Conservation (phyloP, 2,797 vertebrate species). For the Tokudaia tokunoshimensis region DNA sequence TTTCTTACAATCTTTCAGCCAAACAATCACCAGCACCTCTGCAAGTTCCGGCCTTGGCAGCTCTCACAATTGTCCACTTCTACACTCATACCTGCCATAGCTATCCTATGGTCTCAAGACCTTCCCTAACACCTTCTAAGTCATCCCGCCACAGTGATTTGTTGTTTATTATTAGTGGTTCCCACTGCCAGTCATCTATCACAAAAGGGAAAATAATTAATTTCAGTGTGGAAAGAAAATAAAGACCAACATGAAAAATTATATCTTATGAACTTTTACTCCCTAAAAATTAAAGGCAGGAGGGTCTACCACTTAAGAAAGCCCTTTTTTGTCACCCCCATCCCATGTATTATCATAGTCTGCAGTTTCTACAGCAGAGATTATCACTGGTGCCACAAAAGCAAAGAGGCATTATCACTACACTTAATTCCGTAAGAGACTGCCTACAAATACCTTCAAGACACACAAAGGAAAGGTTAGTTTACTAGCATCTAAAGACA, state of each 20-base stretch:
- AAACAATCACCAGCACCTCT: background rate
- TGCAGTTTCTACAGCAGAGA: background rate
- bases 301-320: background rate
- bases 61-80: background rate
- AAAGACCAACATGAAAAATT: conserved; percentile 23
- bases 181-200: background rate
- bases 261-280: conserved; percentile 45
- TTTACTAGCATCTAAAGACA: conserved; percentile 11
- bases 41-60: background rate
- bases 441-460: background rate
- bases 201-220: conserved; percentile 25
- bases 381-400: conserved; percentile 2
- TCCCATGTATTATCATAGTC: background rate
- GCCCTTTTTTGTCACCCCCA: background rate
- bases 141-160: background rate
- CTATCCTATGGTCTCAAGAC: background rate
- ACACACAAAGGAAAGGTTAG: background rate
- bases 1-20: background rate
- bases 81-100: background rate
- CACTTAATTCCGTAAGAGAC: conserved; percentile 3
- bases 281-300: conserved; percentile 28
- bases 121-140: background rate
- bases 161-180: background rate
- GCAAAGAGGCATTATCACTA: background rate
- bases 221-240: background rate